Percentiles rank a stretch among this genome's conserved stretches.
Conservation (phyloP, 2,113 vertebrate genomes). For the Eulemur rufifrons region DNA sequence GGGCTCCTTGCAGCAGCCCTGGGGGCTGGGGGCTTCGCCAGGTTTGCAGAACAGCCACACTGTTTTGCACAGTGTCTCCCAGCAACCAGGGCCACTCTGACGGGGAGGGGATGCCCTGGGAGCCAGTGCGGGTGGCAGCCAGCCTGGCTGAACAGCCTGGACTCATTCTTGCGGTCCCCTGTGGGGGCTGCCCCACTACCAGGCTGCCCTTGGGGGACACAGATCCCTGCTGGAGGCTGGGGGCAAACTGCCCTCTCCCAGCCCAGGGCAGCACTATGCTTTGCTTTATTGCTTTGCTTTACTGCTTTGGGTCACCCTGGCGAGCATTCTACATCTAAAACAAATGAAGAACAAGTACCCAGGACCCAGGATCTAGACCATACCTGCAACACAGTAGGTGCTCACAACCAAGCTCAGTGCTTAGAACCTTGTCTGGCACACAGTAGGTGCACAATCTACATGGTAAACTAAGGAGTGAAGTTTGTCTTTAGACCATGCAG, state of each 20-base stretch:
- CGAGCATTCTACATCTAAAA: not conserved
- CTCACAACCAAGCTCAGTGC: not conserved
- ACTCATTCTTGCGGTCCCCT: not conserved
- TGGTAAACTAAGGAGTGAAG: not conserved
- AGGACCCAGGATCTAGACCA: not conserved
- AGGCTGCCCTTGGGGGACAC: too few relatives aligned
- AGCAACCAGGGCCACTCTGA: slow-evolving; percentile 75
- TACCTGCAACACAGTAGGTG: not conserved
- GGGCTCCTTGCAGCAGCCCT: slow-evolving; percentile 71
- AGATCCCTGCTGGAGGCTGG: not conserved
- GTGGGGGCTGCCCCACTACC: not conserved
- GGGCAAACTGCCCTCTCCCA: not conserved
- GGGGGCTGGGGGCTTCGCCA: slow-evolving; percentile 68
- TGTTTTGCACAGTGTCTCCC: slow-evolving; percentile 82
- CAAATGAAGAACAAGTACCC: not conserved
- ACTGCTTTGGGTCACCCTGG: too few relatives aligned
- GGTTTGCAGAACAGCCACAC: slow-evolving; percentile 66
- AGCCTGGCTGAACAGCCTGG: slow-evolving; percentile 39
- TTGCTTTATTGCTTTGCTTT: not conserved
- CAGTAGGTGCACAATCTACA: not conserved
- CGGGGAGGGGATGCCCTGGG: slow-evolving; percentile 68
- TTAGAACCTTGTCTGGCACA: not conserved
- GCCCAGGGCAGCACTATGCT: not conserved
- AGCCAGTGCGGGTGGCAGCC: slow-evolving; percentile 60
- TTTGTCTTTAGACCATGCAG: accelerated